phyloP scores from a whole-genome alignment of 2,888 invertebrate species.

The Emesis furor region DNA sequence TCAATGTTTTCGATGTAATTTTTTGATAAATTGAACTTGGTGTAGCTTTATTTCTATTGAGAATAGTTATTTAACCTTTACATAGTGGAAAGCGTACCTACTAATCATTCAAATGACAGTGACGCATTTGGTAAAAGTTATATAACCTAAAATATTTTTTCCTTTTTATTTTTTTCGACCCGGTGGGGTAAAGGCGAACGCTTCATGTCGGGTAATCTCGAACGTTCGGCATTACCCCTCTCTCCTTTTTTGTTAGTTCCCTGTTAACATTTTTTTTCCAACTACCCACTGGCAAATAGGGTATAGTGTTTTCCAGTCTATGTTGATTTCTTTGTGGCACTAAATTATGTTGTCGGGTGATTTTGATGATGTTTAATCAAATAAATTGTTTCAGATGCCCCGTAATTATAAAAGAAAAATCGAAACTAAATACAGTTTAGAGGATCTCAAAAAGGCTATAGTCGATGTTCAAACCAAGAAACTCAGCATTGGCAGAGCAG shows the following conservation, averaged over 20 bases:
- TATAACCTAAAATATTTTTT: constrained; percentile 32
- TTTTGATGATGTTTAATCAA: too few relatives aligned
- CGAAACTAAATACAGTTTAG: background rate
- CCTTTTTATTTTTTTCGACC: background rate
- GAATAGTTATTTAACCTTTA: background rate
- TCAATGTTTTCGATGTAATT: constrained; percentile 25
- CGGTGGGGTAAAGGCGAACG: background rate
- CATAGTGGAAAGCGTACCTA: constrained; percentile 23
- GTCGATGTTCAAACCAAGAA: background rate
- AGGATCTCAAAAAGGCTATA: constrained; percentile 5
- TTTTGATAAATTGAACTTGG: constrained; percentile 27
- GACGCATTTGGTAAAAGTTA: constrained; percentile 27
- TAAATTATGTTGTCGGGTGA: too few relatives aligned
- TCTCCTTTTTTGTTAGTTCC: too few relatives aligned
- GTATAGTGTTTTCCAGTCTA: too few relatives aligned
- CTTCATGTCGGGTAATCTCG: background rate
- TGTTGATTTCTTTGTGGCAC: too few relatives aligned
- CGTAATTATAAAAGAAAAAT: constrained; percentile 49
- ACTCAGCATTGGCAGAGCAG: background rate
- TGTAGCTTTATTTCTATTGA: constrained; percentile 23
- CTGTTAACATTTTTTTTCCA: too few relatives aligned
- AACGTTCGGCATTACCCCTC: background rate
- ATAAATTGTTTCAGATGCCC: constrained; percentile 36
- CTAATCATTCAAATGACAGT: constrained; percentile 24
- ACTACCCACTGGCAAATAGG: too few relatives aligned